Evolutionary conservation across 2,888 invertebrate species (phyloP).

Genomic region (Chaitophorus viminalis): DNA sequence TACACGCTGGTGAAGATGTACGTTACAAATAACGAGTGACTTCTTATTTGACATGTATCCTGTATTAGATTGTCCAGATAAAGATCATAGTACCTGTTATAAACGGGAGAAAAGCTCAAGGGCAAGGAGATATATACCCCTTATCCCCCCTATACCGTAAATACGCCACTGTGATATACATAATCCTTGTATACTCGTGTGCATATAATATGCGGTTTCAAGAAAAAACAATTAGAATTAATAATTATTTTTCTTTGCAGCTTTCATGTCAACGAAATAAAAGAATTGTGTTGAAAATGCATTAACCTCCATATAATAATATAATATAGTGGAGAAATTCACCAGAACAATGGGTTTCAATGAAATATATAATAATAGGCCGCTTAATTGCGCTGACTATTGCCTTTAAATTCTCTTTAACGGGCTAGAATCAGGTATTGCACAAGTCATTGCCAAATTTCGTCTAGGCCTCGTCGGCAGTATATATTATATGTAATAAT

Average conservation of each 20-base stretch:
- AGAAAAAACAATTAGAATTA: not conserved
- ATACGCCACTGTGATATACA: too few species aligned
- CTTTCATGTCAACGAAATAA: not conserved
- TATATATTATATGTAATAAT: too few species aligned
- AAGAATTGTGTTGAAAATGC: not conserved
- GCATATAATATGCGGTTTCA: not conserved
- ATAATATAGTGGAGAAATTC: not conserved
- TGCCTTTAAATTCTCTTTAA: constrained; percentile 25
- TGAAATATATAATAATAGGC: constrained; percentile 1
- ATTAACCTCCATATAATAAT: not conserved
- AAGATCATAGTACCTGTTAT: too few species aligned
- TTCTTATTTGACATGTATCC: too few species aligned
- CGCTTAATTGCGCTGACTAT: not conserved
- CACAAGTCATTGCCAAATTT: constrained; percentile 58
- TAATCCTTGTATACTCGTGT: too few species aligned
- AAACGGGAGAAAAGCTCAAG: too few species aligned
- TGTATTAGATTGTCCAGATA: too few species aligned
- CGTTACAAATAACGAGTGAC: too few species aligned
- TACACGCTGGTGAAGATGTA: too few species aligned
- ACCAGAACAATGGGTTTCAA: not conserved
- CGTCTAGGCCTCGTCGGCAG: constrained; percentile 25
- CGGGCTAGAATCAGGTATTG: constrained; percentile 15
- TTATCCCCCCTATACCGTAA: too few species aligned
- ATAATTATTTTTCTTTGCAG: not conserved
- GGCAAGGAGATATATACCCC: too few species aligned